Base-by-base conservation (phyloP, 2,888 invertebrate species). In the Aphidoletes aphidimyza region DNA sequence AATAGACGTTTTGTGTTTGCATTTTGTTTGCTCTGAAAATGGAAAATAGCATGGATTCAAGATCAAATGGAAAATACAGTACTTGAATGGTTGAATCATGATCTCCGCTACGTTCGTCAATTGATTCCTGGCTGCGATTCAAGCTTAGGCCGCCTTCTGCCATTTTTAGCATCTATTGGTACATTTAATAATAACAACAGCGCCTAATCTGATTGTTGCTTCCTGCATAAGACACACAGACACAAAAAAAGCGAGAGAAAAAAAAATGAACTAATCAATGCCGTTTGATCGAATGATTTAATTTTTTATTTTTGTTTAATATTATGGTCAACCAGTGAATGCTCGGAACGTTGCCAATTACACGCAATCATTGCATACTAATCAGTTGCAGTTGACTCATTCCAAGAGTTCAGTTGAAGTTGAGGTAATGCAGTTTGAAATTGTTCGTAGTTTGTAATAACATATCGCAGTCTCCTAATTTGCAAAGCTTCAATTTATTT, bases 81-180 rank as follows among this genome's bases (percentile, higher is more conserved):
- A 83, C 83, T 42, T 83, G 83, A 30, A 42, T 8, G 19, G 30
- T 83, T 83, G 83, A 83, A 83, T 83, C 83, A 30, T 42, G 83
- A 83, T 83, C 42, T 30, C 17, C 22, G 30, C 83, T 83, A 3
- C 83, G 42, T 11, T 83, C 83, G 17, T 83, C 83, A 26, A 83
- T 83, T 42, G 42, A 42, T 17, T 83, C 83, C 37, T 42, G 83
- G 42, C 42, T 83, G 42, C 45, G 83, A 42, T 42, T 83, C 6
- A 42, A 39, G n/a, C 54, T 84, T 30, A 54, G 37, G 59, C 84
- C 84, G 34, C 84, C 84, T 45, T 84, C 84, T 30, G 84, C 84
- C 84, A 84, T 84, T 78, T 78, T 42, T 5, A 37, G 30, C 42
- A 39, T 30, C 14, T 34, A 78, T n/a, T 42, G 19, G 14, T 45